Conservation (phyloP, 2,113 vertebrate genomes). For the Erinaceus europaeus region DNA sequence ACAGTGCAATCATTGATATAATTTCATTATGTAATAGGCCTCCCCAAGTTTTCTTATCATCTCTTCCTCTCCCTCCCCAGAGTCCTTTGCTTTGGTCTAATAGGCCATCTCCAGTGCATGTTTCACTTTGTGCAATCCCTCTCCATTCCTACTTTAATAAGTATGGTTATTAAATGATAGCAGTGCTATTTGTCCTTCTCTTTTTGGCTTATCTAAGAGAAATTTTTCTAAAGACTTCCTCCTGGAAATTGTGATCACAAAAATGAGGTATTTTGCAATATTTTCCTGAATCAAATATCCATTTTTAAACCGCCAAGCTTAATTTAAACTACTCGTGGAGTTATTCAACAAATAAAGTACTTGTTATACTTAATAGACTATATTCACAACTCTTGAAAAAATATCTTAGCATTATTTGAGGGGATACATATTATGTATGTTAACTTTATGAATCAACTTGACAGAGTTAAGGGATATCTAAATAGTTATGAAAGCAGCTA, state of each 20-base stretch:
- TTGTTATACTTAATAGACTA: not conserved
- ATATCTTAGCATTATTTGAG: not conserved
- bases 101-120: no score
- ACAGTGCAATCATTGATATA: no score
- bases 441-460: not conserved
- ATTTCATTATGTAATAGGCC: no score
- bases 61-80: no score
- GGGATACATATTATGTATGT: not conserved
- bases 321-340: not conserved
- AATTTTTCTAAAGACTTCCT: not conserved
- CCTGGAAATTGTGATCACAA: not conserved
- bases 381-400: not conserved
- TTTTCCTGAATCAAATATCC: not conserved
- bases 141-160: no score
- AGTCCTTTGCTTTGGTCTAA: no score
- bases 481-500: not conserved
- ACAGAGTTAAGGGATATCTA: not conserved
- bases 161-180: no score
- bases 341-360: not conserved
- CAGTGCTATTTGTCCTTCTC: no score
- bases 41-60: no score
- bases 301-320: not conserved
- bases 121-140: no score
- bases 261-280: not conserved
- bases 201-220: not conserved